Evolutionary conservation across 2,797 vertebrate species (phyloP).

Genomic region (Nyctalus aviator): DNA sequence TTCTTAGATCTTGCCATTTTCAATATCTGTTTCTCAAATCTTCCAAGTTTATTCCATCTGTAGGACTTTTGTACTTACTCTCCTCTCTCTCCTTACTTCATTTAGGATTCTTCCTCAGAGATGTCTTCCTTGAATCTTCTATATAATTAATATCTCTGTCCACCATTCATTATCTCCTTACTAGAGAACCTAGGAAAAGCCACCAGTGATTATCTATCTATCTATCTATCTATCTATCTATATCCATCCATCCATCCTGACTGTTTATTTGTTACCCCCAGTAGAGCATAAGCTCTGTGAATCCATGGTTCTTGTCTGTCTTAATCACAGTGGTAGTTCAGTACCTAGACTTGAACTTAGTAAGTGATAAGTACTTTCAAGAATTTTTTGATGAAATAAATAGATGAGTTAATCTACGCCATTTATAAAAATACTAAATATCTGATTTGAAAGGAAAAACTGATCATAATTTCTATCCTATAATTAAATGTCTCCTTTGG

Average conservation of each 20-base stretch:
- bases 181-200: background rate
- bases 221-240: too few species aligned
- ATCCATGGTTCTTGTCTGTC: background rate
- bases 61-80: background rate
- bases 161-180: background rate
- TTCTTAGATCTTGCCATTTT: background rate
- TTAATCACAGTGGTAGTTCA: background rate
- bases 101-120: background rate
- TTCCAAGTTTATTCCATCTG: background rate
- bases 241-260: background rate
- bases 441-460: background rate
- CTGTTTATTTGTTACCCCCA: background rate
- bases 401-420: background rate
- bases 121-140: background rate
- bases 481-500: constrained; percentile 43
- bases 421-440: constrained; percentile 50
- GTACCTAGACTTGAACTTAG: background rate
- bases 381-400: constrained; percentile 28
- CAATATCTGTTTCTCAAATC: background rate
- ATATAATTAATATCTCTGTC: background rate
- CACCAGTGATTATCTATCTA: background rate
- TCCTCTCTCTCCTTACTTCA: background rate
- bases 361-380: background rate
- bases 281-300: background rate
- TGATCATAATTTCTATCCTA: background rate